A percentile compares a stretch with the other conserved stretches of the same genome.
phyloP scores from a whole-genome alignment of 2,888 invertebrate species.

The Aporophyla lueneburgensis region DNA sequence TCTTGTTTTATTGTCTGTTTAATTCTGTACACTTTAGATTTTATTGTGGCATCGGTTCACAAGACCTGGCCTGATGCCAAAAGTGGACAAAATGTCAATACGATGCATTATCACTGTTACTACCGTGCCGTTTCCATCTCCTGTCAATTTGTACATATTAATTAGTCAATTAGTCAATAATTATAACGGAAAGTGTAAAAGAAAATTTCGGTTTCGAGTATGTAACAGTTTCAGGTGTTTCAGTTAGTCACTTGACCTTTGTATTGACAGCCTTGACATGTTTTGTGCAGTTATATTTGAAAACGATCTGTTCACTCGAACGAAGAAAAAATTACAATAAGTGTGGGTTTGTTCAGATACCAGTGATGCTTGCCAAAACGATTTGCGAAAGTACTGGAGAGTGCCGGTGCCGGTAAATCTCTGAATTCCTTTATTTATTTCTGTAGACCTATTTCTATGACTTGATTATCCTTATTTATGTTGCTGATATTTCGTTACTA shows the following conservation, averaged over 20 bases:
- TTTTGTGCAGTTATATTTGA: conserved; percentile 80
- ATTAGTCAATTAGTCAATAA: conserved; percentile 35
- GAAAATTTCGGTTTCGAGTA: conserved; percentile 2
- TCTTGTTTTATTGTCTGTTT: conserved; percentile 80
- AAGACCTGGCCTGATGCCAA: conserved; percentile 83
- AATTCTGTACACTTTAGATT: conserved; percentile 83
- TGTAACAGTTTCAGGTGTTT: conserved; percentile 39
- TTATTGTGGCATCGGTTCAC: conserved; percentile 84
- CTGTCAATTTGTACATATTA: conserved; percentile 59
- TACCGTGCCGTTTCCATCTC: conserved; percentile 71
- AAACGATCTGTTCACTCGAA: conserved; percentile 60
- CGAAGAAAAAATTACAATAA: conserved; percentile 75
- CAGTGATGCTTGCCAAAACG: conserved; percentile 79
- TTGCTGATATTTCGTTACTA: conserved; percentile 30
- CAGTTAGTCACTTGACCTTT: conserved; percentile 67
- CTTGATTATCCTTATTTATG: conserved; percentile 43
- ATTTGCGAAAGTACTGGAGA: conserved; percentile 74
- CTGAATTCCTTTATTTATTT: conserved; percentile 71
- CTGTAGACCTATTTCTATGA: conserved; percentile 65
- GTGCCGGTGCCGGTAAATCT: conserved; percentile 71
- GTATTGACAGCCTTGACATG: conserved; percentile 78
- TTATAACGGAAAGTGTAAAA: conserved; percentile 16
- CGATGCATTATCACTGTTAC: conserved; percentile 86
- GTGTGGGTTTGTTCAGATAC: conserved; percentile 68
- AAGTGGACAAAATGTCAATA: conserved; percentile 88